Conservation (phyloP, 2,113 vertebrate species). For the Tympanuchus pallidicinctus region DNA sequence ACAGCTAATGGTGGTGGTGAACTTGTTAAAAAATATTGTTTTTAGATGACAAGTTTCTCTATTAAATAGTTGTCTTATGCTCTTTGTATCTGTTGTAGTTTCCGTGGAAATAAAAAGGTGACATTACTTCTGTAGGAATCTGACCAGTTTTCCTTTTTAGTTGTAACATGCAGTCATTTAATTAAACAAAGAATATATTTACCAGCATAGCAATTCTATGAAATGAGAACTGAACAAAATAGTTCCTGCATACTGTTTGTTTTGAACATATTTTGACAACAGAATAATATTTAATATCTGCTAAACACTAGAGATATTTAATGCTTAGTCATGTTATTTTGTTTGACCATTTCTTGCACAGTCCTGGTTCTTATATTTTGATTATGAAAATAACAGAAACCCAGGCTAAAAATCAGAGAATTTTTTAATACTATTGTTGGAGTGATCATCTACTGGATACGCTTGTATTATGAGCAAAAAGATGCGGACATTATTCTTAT, state of each 20-base stretch:
- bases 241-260: not conserved
- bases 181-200: not conserved
- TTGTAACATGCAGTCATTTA: not conserved
- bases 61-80: no score
- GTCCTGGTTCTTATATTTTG: not conserved
- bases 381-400: not conserved
- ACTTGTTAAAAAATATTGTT: no score
- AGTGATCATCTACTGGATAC: not conserved
- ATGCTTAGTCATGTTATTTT: not conserved
- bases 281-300: not conserved
- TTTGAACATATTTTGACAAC: not conserved
- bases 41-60: no score
- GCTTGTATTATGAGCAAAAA: not conserved
- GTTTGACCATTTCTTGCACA: not conserved
- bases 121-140: no score
- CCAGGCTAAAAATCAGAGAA: not conserved
- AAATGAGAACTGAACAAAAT: not conserved
- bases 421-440: not conserved
- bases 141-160: not conserved
- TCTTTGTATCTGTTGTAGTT: no score
- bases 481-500: not conserved
- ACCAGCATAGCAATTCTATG: not conserved
- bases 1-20: no score
- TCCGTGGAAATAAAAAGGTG: no score
- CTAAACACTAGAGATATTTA: not conserved